Evolutionary conservation across 1,140 invertebrate genomes (phyloP).

Genomic region (Drosophila setifemur): DNA sequence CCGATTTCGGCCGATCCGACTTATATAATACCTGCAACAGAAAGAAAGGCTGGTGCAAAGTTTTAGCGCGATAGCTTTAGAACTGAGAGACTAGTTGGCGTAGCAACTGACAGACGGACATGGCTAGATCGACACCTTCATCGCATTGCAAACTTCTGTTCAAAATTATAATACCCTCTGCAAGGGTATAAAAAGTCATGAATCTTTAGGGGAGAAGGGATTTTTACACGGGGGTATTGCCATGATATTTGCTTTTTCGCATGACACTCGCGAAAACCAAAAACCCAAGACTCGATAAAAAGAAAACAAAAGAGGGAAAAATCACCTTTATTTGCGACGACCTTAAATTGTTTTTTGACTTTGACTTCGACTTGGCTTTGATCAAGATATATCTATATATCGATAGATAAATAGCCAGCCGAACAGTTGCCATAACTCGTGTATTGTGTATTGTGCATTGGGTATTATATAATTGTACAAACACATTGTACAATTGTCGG

Average conservation of each 20-base stretch:
- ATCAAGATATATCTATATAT: too few relatives aligned
- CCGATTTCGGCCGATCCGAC: too few relatives aligned
- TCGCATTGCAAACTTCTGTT: too few relatives aligned
- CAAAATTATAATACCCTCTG: too few relatives aligned
- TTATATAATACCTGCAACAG: too few relatives aligned
- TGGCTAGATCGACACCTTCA: too few relatives aligned
- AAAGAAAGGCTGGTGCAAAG: too few relatives aligned
- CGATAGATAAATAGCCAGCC: too few relatives aligned
- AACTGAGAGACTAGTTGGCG: too few relatives aligned
- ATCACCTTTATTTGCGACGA: constrained; percentile 47
- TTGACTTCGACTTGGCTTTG: constrained; percentile 52
- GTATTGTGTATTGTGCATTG: constrained; percentile 19
- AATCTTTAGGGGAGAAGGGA: constrained; percentile 3
- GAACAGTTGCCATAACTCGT: not conserved
- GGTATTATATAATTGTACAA: constrained; percentile 2
- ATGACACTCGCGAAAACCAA: constrained; percentile 41
- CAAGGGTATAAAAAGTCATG: too few relatives aligned
- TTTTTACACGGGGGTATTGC: constrained; percentile 11
- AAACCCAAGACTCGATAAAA: not conserved
- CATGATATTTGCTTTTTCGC: constrained; percentile 32
- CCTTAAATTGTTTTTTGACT: constrained; percentile 76
- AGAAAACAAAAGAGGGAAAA: constrained; percentile 2
- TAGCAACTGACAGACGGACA: too few relatives aligned
- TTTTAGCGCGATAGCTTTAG: too few relatives aligned
- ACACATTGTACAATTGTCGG: constrained; percentile 14